Conservation (phyloP, 1,140 invertebrate species). For the Lepidotrigona ventralis region DNA sequence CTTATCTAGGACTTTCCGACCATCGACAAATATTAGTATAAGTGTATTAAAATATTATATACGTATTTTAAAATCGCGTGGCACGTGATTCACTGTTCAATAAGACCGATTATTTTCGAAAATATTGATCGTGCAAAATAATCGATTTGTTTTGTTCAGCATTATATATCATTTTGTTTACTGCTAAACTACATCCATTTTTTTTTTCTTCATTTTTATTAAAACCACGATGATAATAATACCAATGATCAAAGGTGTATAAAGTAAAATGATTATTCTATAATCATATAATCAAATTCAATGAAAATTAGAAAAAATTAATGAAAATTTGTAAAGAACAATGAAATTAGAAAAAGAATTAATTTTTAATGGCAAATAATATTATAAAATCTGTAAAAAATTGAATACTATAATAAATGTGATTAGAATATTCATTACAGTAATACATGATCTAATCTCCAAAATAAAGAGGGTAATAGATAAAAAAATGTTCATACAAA, state of each 20-base stretch:
- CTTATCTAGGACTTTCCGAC: constrained; percentile 46
- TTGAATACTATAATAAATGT: not conserved
- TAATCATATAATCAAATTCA: not conserved
- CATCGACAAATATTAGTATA: constrained; percentile 33
- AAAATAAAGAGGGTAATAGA: not conserved
- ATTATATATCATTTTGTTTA: not conserved
- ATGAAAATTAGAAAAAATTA: not conserved
- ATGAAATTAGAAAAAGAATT: not conserved
- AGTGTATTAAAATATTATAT: constrained; percentile 44
- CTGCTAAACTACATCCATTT: too few species aligned
- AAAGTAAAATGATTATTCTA: not conserved
- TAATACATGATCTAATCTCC: not conserved
- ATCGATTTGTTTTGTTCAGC: not conserved
- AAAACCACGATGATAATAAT: not conserved
- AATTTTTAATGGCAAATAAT: not conserved
- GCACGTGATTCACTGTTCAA: constrained; percentile 39
- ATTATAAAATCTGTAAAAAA: not conserved
- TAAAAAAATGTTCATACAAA: not conserved
- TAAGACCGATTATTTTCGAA: not conserved
- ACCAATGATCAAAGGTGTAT: not conserved
- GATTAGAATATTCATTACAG: not conserved
- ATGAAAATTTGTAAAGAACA: not conserved
- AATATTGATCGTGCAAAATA: not conserved
- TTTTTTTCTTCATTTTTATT: not conserved
- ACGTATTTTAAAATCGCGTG: constrained; percentile 23